A percentile compares a stretch with the other conserved stretches of the same genome.
Evolutionary conservation across 2,888 invertebrate species (phyloP).

Genomic region (Acronicta alni): DNA sequence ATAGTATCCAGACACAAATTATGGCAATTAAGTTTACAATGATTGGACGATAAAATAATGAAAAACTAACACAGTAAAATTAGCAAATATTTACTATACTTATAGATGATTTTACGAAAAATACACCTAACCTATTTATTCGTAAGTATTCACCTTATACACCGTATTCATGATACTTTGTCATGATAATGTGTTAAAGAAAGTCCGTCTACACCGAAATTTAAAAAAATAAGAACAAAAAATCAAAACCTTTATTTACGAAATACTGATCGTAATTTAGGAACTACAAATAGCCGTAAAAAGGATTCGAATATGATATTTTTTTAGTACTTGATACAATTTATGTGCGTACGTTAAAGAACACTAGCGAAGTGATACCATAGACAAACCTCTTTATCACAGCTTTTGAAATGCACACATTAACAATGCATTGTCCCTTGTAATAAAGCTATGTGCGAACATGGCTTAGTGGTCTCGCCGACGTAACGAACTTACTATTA

Average conservation of each 20-base stretch:
- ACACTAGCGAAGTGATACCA: slow-evolving; percentile 67
- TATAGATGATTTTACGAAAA: background rate
- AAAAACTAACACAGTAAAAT: too few relatives aligned
- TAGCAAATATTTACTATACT: background rate
- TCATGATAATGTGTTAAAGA: slow-evolving; percentile 19
- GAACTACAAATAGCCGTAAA: slow-evolving; percentile 83
- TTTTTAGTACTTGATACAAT: slow-evolving; percentile 48
- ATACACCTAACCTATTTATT: too few relatives aligned
- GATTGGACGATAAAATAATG: too few relatives aligned
- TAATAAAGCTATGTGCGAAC: slow-evolving; percentile 82
- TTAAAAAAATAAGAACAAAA: slow-evolving; percentile 41
- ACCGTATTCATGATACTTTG: slow-evolving; percentile 14
- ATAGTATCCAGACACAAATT: too few relatives aligned
- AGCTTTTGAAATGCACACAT: slow-evolving; percentile 86
- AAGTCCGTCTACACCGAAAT: slow-evolving; percentile 46
- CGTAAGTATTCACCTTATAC: too few relatives aligned
- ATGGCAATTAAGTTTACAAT: too few relatives aligned
- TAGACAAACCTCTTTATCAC: slow-evolving; percentile 88
- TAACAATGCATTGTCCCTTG: slow-evolving; percentile 82
- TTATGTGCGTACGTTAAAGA: slow-evolving; percentile 59
- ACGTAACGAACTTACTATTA: background rate
- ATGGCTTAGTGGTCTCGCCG: slow-evolving; percentile 70
- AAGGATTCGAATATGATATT: slow-evolving; percentile 54
- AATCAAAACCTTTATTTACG: slow-evolving; percentile 67
- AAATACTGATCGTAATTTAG: slow-evolving; percentile 88